Evolutionary conservation across 2,113 vertebrate species (phyloP).

Genomic region (Eonycteris spelaea): DNA sequence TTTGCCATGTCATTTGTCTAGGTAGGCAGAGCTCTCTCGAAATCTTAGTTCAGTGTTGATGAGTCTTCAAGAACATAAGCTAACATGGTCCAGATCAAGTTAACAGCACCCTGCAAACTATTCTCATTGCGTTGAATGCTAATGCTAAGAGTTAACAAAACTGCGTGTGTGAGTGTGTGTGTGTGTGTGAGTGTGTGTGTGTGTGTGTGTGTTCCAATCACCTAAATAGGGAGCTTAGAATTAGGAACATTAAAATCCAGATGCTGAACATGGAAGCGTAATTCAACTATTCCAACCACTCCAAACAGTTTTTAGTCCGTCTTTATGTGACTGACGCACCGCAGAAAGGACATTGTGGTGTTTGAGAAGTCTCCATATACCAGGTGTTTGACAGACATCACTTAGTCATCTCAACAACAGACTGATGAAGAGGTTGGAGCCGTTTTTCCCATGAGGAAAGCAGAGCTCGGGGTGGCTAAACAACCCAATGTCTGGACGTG

Average conservation of each 20-base stretch:
- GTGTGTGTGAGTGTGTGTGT: too few relatives aligned
- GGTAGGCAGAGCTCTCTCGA: neutral
- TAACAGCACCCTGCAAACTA: neutral
- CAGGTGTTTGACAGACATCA: neutral
- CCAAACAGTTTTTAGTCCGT: neutral
- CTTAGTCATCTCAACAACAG: rapidly evolving
- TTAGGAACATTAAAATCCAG: neutral
- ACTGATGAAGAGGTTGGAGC: neutral
- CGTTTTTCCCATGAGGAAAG: neutral
- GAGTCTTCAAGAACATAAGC: neutral
- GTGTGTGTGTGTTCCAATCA: neutral
- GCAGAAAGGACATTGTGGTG: rapidly evolving
- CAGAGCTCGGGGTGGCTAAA: rapidly evolving
- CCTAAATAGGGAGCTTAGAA: too few relatives aligned
- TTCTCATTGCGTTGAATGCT: too few relatives aligned
- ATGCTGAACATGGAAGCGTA: neutral
- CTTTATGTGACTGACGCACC: rapidly evolving
- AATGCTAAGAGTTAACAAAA: neutral
- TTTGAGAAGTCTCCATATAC: rapidly evolving
- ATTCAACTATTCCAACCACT: neutral
- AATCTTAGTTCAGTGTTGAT: neutral
- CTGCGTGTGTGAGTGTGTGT: neutral
- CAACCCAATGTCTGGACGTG: rapidly evolving
- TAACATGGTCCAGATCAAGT: neutral
- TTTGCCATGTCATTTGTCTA: neutral